These are phyloP conservation scores for Callionymus lyra DNA, from an alignment of 2,113 vertebrate species.

Conservation along the genomic window DNA sequence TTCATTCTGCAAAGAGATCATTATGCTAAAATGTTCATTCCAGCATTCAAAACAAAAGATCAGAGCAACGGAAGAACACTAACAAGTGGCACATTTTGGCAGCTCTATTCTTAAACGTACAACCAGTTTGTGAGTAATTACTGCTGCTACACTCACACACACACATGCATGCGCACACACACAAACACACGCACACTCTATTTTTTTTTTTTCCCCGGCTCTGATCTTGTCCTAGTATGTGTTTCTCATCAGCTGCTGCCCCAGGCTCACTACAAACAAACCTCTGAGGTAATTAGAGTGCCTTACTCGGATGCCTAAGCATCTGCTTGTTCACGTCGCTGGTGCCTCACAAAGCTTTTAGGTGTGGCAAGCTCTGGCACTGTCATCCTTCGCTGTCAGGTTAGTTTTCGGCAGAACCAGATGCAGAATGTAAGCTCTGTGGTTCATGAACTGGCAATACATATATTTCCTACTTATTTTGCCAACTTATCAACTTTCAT, in stretches of 20 bases:
- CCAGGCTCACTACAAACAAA: slow-evolving; percentile 23
- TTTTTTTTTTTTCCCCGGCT: slow-evolving; percentile 30
- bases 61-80: too few relatives aligned
- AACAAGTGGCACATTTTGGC: too few relatives aligned
- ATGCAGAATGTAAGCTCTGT: slow-evolving; percentile 11
- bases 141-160: slow-evolving; percentile 10
- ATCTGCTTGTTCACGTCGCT: slow-evolving; percentile 36
- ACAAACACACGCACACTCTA: neutral
- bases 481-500: too few relatives aligned
- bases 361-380: slow-evolving; percentile 1
- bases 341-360: neutral
- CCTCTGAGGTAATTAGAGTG: slow-evolving; percentile 52
- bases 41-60: too few relatives aligned
- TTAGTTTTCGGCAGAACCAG: slow-evolving; percentile 18
- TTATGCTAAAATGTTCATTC: too few relatives aligned
- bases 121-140: neutral
- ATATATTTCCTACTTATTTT: too few relatives aligned
- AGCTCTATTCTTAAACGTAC: too few relatives aligned
- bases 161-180: slow-evolving; percentile 1
- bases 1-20: too few relatives aligned
- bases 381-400: slow-evolving; percentile 33
- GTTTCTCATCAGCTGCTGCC: slow-evolving; percentile 26
- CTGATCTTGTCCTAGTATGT: slow-evolving; percentile 41
- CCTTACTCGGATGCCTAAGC: slow-evolving; percentile 31
- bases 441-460: too few relatives aligned